Evolutionary conservation across 2,797 vertebrate genomes (phyloP), one percentile per base, ranked within the genome.

Genomic region (Rhinatrema bivittatum): DNA sequence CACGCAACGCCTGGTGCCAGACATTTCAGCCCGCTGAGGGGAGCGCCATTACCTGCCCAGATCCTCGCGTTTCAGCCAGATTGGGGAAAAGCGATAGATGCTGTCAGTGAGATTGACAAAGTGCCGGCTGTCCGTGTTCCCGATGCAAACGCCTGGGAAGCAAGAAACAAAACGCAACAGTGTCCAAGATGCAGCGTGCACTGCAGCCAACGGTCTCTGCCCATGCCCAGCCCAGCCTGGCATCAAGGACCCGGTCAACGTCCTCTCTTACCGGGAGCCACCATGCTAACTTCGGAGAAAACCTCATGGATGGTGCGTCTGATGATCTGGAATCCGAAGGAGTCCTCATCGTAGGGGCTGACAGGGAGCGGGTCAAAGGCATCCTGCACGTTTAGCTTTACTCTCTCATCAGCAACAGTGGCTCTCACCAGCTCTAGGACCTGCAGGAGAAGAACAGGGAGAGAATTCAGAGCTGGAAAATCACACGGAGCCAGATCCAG

Each of bases 101-200:
- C 82, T 63, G 1, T 42, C 55, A 30, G 85, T 87, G 57, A 98
- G 20, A 29, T 85, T 85, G 20, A 49, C 70, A 62, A 86, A 99
- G 60, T 97, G 88, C 22, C 87, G 85, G 64, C 91, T 96, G 65
- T 99, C 95, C 2, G 94, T 97, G 70, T 90, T 94, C 26, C 66
- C 91, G 24, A 94, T 24, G 44, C 90, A 96, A n/a, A 86, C 50
- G 43, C 85, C 95, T 99, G 60, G 42, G 66, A 29, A 49, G 54
- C 47, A 53, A 32, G 48, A 39, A n/a, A n/a, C n/a, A n/a, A n/a
- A n/a, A n/a, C n/a, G n/a, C n/a, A n/a, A n/a, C n/a, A n/a, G n/a
- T n/a, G n/a, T n/a, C n/a, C n/a, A n/a, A n/a, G n/a, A n/a, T n/a
- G n/a, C n/a, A n/a, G n/a, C n/a, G n/a, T n/a, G n/a, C n/a, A n/a